phyloP scores from a whole-genome alignment of 2,797 vertebrate species.

The Siniperca undulata region DNA sequence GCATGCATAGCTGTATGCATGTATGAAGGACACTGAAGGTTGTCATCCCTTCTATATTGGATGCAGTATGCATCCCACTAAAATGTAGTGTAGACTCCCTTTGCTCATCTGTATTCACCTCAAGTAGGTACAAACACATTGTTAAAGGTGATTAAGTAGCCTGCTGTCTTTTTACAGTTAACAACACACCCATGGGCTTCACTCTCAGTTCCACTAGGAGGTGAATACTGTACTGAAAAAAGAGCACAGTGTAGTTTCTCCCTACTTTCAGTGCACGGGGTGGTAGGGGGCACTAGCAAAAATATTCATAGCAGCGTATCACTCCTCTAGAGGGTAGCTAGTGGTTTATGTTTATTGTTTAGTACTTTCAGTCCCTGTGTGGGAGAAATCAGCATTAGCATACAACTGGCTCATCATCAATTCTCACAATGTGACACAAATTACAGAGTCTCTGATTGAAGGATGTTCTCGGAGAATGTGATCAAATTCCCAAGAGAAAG shows the following conservation, averaged over 20 bases:
- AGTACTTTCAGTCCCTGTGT: constrained; percentile 36
- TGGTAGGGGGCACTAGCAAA: constrained; percentile 14
- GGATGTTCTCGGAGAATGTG: constrained; percentile 45
- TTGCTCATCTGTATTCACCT: constrained; percentile 72
- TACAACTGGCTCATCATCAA: constrained; percentile 57
- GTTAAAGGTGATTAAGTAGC: constrained; percentile 77
- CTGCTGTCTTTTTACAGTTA: constrained; percentile 67
- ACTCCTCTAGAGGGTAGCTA: constrained; percentile 50
- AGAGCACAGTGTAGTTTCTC: constrained; percentile 21
- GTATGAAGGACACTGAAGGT: constrained; percentile 75
- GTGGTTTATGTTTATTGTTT: constrained; percentile 68
- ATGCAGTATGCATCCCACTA: constrained; percentile 50
- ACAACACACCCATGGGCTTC: constrained; percentile 63
- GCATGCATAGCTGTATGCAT: constrained; percentile 27
- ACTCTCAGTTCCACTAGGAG: constrained; percentile 34
- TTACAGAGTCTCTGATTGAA: constrained; percentile 59
- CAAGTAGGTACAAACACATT: constrained; percentile 59
- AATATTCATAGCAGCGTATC: constrained; percentile 31
- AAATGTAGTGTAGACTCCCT: constrained; percentile 43
- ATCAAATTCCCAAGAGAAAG: constrained; percentile 48
- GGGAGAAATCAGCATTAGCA: constrained; percentile 68
- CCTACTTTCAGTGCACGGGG: constrained; percentile 9
- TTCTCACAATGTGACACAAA: constrained; percentile 65
- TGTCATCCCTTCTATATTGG: constrained; percentile 55
- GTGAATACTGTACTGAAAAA: constrained; percentile 41